phyloP scores from a whole-genome alignment of 2,888 invertebrate genomes.

The Villa cingulata region DNA sequence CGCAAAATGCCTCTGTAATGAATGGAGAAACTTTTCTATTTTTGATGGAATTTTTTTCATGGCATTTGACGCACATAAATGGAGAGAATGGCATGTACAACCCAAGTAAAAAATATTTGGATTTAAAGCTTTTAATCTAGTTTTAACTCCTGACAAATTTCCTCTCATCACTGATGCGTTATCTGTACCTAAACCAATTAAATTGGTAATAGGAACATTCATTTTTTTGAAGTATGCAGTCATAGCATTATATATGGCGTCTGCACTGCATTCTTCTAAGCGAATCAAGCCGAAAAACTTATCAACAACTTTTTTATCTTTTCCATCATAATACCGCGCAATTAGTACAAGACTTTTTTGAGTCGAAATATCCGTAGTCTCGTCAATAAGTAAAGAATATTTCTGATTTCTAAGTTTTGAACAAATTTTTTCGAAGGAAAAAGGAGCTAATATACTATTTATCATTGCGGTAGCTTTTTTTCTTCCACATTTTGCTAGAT shows the following conservation, averaged over 20 bases:
- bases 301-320: background rate
- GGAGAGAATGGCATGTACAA: constrained; percentile 19
- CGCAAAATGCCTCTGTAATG: background rate
- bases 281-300: constrained; percentile 4
- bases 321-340: constrained; percentile 1
- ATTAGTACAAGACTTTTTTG: constrained; percentile 5
- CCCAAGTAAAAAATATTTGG: constrained; percentile 19
- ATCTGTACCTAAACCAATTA: constrained; percentile 20
- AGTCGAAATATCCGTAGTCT: constrained; percentile 6
- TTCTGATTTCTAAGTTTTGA: too few relatives aligned
- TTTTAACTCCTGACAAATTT: constrained; percentile 14
- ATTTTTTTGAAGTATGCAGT: constrained; percentile 1
- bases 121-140: constrained; percentile 13
- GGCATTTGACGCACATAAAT: background rate
- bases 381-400: constrained; percentile 1
- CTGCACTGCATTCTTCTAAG: constrained; percentile 2
- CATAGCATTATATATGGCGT: constrained; percentile 3
- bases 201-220: constrained; percentile 10
- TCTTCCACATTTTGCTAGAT: too few relatives aligned
- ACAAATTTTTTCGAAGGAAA: too few relatives aligned
- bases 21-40: background rate
- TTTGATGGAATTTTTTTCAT: too few relatives aligned
- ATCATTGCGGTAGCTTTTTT: too few relatives aligned
- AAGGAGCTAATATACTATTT: too few relatives aligned
- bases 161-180: constrained; percentile 20